These are phyloP conservation scores for Sarcoramphus papa DNA, from an alignment of 2,797 vertebrate genomes.

Conservation along the genomic window DNA sequence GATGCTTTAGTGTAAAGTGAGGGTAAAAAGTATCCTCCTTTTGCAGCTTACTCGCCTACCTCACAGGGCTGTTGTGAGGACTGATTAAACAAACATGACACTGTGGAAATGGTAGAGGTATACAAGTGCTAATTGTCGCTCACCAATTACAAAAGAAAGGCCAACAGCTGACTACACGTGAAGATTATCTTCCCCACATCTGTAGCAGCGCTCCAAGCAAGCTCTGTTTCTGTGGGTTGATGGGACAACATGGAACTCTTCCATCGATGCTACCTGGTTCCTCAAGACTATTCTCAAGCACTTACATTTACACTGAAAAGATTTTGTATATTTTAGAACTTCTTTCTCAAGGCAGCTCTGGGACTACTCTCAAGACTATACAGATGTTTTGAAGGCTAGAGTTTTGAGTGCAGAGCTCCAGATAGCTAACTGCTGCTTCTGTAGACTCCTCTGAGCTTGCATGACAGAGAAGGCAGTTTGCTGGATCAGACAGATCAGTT, in stretches of 20 bases:
- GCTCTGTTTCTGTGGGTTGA: not conserved
- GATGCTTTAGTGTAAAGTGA: not conserved
- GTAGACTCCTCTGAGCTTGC: not conserved
- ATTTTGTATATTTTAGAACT: not conserved
- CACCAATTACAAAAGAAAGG: not conserved
- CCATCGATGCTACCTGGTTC: not conserved
- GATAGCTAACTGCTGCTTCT: not conserved
- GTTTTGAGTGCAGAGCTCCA: not conserved
- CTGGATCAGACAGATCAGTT: not conserved
- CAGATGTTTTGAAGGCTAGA: not conserved
- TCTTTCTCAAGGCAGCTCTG: not conserved
- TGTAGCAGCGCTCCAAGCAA: not conserved
- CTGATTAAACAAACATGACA: slow-evolving; percentile 15
- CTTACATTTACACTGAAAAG: not conserved
- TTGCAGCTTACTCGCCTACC: not conserved
- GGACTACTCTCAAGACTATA: not conserved
- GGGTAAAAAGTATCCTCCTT: not conserved
- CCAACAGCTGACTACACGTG: not conserved
- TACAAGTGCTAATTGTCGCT: slow-evolving; percentile 7
- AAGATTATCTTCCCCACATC: not conserved
- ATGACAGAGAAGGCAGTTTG: not conserved
- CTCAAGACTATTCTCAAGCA: not conserved
- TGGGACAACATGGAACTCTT: not conserved
- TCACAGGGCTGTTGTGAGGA: slow-evolving; percentile 66
- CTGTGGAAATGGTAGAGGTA: not conserved